These are phyloP conservation scores for Euzetes globulus DNA, from an alignment of 2,888 invertebrate species.

Conservation along the genomic window DNA sequence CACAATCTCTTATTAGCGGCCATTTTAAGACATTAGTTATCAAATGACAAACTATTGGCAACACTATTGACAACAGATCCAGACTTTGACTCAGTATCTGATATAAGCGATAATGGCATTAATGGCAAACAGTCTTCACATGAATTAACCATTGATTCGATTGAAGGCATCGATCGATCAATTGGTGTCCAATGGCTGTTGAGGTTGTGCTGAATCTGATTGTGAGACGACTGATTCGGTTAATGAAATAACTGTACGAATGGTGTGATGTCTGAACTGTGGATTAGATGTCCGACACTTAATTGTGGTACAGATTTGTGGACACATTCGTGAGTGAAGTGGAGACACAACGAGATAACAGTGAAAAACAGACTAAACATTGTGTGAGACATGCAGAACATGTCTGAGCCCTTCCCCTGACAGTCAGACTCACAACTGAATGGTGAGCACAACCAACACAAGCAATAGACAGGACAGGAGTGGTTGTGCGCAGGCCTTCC, in stretches of 20 bases:
- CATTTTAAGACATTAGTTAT: slow-evolving; percentile 42
- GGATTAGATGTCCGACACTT: too few species aligned
- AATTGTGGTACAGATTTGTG: too few species aligned
- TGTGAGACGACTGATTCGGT: background rate
- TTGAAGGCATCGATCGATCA: slow-evolving; percentile 3
- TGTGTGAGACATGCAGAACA: too few species aligned
- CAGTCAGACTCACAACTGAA: too few species aligned
- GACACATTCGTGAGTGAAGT: background rate
- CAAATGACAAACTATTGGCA: background rate
- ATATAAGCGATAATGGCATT: background rate
- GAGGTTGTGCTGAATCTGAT: background rate
- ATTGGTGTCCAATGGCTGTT: background rate
- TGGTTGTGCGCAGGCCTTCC: too few species aligned
- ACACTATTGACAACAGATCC: background rate
- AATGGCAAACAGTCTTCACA: slow-evolving; percentile 1
- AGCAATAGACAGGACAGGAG: too few species aligned
- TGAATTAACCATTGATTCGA: background rate
- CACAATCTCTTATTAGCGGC: slow-evolving; percentile 43
- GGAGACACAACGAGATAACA: background rate
- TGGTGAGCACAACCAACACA: too few species aligned
- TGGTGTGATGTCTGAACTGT: too few species aligned
- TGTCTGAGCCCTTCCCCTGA: too few species aligned
- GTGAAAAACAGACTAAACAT: background rate
- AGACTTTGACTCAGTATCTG: background rate
- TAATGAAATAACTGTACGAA: too few species aligned